Evolutionary conservation across 2,113 vertebrate species (phyloP).

Genomic region (Mesoclemmys tuberculata): DNA sequence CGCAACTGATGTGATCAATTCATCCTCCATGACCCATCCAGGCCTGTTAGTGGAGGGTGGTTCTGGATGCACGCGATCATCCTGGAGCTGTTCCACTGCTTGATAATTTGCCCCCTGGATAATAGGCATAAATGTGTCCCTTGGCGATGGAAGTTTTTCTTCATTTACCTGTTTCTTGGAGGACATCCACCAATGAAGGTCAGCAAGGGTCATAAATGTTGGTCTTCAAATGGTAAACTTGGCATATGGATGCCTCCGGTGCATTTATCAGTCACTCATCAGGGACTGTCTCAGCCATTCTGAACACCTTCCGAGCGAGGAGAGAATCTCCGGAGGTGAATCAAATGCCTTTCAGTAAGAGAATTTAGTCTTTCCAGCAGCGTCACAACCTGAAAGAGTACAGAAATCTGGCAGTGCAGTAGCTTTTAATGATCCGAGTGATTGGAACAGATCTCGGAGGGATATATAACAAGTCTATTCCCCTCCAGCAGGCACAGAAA

Average conservation of each 20-base stretch:
- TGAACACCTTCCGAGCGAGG: not conserved
- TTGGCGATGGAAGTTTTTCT: not conserved
- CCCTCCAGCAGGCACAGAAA: too few species aligned
- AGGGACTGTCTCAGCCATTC: not conserved
- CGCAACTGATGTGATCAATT: not conserved
- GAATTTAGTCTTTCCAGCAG: not conserved
- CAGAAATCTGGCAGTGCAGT: not conserved
- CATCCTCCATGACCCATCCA: not conserved
- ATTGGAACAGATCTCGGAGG: not conserved
- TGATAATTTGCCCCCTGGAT: not conserved
- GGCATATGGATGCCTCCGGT: not conserved
- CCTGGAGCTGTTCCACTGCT: not conserved
- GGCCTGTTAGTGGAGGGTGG: not conserved
- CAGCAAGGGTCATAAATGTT: not conserved
- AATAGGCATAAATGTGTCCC: not conserved
- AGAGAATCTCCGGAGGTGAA: not conserved
- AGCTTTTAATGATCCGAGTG: not conserved
- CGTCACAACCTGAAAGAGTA: not conserved
- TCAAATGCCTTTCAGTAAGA: not conserved
- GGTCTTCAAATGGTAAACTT: not conserved
- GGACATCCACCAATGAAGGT: not conserved
- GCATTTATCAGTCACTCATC: not conserved
- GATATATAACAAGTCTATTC: not conserved
- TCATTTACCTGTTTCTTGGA: not conserved
- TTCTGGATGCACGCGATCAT: not conserved